These are phyloP conservation scores for Rambutsinella grinnellia DNA, from an alignment of 2,888 invertebrate species.

Conservation along the genomic window DNA sequence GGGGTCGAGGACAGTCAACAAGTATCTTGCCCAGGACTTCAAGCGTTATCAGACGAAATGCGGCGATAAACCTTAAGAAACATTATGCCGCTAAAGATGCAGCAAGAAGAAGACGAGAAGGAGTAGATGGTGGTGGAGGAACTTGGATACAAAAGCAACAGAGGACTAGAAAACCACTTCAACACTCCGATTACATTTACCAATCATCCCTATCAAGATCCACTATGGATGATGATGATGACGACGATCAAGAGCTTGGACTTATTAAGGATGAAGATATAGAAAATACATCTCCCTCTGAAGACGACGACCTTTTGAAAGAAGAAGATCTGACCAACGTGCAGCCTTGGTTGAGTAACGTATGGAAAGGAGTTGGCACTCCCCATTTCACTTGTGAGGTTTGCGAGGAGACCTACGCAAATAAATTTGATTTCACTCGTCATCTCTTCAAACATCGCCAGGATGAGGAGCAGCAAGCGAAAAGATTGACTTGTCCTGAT, in stretches of 20 bases:
- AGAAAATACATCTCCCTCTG: slow-evolving; percentile 25
- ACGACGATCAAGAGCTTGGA: slow-evolving; percentile 11
- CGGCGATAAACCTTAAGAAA: slow-evolving; percentile 33
- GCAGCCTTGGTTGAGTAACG: slow-evolving; percentile 19
- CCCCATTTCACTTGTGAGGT: slow-evolving; percentile 40
- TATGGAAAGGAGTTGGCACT: slow-evolving; percentile 30
- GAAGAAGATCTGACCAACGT: not conserved
- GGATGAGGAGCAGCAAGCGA: slow-evolving; percentile 3
- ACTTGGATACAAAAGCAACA: slow-evolving; percentile 27
- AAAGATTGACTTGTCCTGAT: slow-evolving; percentile 30
- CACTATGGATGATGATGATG: not conserved
- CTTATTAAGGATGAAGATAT: slow-evolving; percentile 10
- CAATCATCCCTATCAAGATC: not conserved
- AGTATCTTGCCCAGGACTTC: slow-evolving; percentile 11
- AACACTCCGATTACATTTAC: slow-evolving; percentile 14
- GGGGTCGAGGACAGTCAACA: slow-evolving; percentile 10
- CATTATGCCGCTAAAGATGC: slow-evolving; percentile 36
- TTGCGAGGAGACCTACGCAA: slow-evolving; percentile 3
- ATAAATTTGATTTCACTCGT: slow-evolving; percentile 33
- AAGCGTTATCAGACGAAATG: slow-evolving; percentile 24
- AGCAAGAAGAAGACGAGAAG: slow-evolving; percentile 28
- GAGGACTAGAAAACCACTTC: slow-evolving; percentile 14
- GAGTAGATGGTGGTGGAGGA: not conserved
- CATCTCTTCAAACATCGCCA: slow-evolving; percentile 35
- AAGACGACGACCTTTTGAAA: not conserved